A percentile compares a stretch with the other conserved stretches of the same genome.
These are phyloP conservation scores for Dryobates pubescens DNA, from an alignment of 2,797 vertebrate genomes.

Conservation along the genomic window DNA sequence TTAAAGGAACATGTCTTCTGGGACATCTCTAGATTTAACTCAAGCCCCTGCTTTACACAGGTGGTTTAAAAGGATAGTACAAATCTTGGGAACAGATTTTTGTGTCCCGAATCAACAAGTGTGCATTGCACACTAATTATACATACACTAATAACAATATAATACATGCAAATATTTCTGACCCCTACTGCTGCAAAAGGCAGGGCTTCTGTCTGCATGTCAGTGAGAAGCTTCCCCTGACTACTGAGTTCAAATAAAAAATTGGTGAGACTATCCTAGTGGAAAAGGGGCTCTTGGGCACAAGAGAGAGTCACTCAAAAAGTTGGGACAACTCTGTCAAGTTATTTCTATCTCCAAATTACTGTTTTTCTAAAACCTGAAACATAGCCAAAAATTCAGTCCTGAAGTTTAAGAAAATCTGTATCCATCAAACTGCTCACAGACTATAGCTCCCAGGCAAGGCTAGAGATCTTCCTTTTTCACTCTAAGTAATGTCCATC, in stretches of 20 bases:
- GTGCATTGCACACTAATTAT: neutral
- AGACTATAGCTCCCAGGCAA: neutral
- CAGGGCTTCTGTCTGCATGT: neutral
- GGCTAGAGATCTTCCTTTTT: neutral
- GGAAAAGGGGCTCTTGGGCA: neutral
- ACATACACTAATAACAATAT: neutral
- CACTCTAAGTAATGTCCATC: accelerated
- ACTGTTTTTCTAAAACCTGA: neutral
- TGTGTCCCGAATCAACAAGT: neutral
- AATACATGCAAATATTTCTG: neutral
- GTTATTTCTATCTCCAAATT: neutral
- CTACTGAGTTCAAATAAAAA: neutral
- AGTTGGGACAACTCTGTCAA: neutral
- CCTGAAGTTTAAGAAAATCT: neutral
- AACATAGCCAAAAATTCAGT: neutral
- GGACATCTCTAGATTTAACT: neutral
- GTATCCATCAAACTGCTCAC: neutral
- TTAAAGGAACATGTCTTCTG: neutral
- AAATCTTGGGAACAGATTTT: neutral
- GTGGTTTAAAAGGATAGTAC: neutral
- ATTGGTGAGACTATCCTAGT: neutral
- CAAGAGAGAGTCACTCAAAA: neutral
- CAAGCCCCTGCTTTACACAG: neutral
- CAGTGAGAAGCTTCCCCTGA: neutral
- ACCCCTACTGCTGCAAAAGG: neutral